These are phyloP conservation scores for Ptilonorhynchus violaceus DNA, from an alignment of 2,113 vertebrate species.

Conservation along the genomic window DNA sequence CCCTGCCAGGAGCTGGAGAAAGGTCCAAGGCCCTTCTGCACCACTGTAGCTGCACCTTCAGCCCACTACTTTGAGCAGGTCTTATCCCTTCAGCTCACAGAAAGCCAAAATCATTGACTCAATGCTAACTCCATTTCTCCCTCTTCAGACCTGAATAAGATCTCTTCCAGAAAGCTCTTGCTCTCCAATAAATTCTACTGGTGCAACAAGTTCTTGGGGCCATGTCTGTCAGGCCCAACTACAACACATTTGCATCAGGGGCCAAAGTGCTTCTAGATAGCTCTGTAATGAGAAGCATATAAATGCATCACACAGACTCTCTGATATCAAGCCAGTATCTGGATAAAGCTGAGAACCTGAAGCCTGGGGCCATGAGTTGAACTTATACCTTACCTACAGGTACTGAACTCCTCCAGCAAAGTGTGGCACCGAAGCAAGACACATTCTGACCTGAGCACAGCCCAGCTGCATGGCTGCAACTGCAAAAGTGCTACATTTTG, in stretches of 20 bases:
- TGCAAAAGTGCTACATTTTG: accelerated
- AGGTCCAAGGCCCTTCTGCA: background rate
- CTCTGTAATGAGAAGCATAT: background rate
- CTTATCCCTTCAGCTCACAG: background rate
- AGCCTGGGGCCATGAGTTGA: background rate
- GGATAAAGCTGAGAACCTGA: background rate
- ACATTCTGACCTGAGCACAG: accelerated
- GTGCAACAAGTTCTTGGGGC: background rate
- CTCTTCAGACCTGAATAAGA: background rate
- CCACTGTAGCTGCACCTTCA: background rate
- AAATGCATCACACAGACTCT: background rate
- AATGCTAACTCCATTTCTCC: background rate
- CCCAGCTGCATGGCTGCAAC: background rate
- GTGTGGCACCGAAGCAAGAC: background rate
- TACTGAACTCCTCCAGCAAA: background rate
- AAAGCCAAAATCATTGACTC: background rate
- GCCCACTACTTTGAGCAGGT: background rate
- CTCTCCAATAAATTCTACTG: background rate
- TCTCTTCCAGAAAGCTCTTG: background rate
- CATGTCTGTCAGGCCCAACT: background rate
- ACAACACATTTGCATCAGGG: background rate
- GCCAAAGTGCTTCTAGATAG: background rate
- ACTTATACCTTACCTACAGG: background rate
- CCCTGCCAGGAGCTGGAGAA: background rate
- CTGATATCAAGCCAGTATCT: background rate